Percentiles rank a stretch among this genome's conserved stretches.
phyloP scores from a whole-genome alignment of 1,140 invertebrate species.

The Drosophila yakuba region DNA sequence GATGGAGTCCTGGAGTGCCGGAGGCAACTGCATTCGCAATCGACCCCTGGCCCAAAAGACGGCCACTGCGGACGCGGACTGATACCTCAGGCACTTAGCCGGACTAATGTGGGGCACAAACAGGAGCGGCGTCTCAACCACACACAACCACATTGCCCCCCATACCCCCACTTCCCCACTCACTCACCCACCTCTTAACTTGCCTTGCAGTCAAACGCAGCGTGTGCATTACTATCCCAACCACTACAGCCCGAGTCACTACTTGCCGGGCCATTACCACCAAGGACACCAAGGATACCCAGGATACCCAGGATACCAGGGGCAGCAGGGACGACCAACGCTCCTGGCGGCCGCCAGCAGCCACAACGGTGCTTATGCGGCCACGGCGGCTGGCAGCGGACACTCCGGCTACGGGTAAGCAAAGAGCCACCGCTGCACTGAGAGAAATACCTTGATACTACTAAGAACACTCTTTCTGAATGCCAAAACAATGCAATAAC shows the following conservation, averaged over 20 bases:
- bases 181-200: too few species aligned
- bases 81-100: slow-evolving; percentile 38
- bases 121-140: slow-evolving; percentile 20
- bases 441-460: neutral
- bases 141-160: slow-evolving; percentile 19
- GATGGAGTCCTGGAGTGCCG: neutral
- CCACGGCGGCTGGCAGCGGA: slow-evolving; percentile 38
- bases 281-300: slow-evolving; percentile 22
- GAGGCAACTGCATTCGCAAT: neutral
- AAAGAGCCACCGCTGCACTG: slow-evolving; percentile 1
- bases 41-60: neutral
- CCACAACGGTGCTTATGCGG: slow-evolving; percentile 65
- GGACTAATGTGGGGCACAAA: slow-evolving; percentile 21
- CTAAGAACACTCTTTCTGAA: too few species aligned
- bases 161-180: too few species aligned
- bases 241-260: slow-evolving; percentile 43
- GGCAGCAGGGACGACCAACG: slow-evolving; percentile 40
- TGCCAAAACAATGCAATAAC: too few species aligned
- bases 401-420: slow-evolving; percentile 80
- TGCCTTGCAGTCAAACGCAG: slow-evolving; percentile 53
- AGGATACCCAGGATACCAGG: slow-evolving; percentile 16
- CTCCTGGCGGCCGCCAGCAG: slow-evolving; percentile 49
- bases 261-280: slow-evolving; percentile 43
- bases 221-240: slow-evolving; percentile 67
- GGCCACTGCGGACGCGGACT: neutral